Base-by-base conservation (phyloP, 2,888 invertebrate species). In the Nomada fucata region DNA sequence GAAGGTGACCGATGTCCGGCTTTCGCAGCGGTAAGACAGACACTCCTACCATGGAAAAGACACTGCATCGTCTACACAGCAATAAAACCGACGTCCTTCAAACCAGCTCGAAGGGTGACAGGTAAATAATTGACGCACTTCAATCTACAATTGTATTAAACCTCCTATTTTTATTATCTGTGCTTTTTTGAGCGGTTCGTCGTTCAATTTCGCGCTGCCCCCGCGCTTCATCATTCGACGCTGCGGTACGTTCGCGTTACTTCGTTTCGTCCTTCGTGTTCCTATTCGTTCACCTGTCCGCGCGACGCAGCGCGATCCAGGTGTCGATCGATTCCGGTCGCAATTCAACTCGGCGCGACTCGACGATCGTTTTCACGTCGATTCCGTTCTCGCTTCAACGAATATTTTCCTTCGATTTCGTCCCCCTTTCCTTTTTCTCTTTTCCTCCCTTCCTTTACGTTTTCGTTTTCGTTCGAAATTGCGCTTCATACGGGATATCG, bases 81-180 rank as follows among this genome's bases (percentile, higher is more conserved):
- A 20, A 77, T 64, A 63, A 60, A 59, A 59, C 23, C 52, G 64
- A 50, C 57, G 52, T 78, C 79, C 78, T 77, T 64, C 63, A 68
- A 73, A 79, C 68, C 67, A 65, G 67, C 75, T 64, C 69, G 63
- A 71, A 70, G 57, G 69, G 72, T 76, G 78, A 79, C 74, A 68
- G 83, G 83, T 78, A 78, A 83, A 82, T 83, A 79, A 83, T 82
- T 82, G 83, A 79, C 83, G 76, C 83, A 75, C 55, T 59, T 74
- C 76, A 70, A 59, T 83, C 70, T 79, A 79, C 70, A 80, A 85
- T 85, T 91, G 91, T 92, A 92, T 92, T 93, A 92, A 93, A 93
- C 89, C 90, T 92, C 91, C 92, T 92, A 91, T 92, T 88, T 57
- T 57, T 93, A 93, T 92, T 92, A 92, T 92, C 91, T 92, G 90